Percentiles rank a stretch among this genome's conserved stretches.
These are phyloP conservation scores for Caenorhabditis angaria DNA, from an alignment of 2,888 invertebrate species.

Conservation along the genomic window DNA sequence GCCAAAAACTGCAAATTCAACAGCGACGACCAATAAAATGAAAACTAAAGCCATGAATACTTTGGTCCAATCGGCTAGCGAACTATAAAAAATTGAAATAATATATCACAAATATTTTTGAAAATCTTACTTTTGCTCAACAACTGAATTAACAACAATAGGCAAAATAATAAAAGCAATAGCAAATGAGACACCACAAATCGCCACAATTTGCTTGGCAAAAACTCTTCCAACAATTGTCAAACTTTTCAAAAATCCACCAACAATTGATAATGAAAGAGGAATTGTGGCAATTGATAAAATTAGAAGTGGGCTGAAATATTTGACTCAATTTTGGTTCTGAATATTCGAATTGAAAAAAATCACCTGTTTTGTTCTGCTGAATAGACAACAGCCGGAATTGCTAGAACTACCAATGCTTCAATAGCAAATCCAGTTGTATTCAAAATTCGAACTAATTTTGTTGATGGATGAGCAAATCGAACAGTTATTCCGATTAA, in stretches of 20 bases:
- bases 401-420: conserved; percentile 45
- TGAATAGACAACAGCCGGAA: conserved; percentile 31
- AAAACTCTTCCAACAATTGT: conserved; percentile 63
- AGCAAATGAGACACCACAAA: conserved; percentile 55
- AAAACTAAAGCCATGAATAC: conserved; percentile 49
- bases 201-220: conserved; percentile 59
- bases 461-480: conserved; percentile 35
- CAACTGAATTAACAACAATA: conserved; percentile 40
- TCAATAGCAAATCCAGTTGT: conserved; percentile 49
- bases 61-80: conserved; percentile 56
- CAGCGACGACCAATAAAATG: conserved; percentile 46
- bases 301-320: conserved; percentile 33
- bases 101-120: neutral
- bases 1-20: conserved; percentile 63
- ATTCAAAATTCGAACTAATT: conserved; percentile 59
- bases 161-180: conserved; percentile 57
- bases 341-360: neutral
- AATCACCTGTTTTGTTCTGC: conserved; percentile 29
- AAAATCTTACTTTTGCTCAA: conserved; percentile 56
- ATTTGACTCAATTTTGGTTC: neutral
- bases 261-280: conserved; percentile 51
- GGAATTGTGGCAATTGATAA: conserved; percentile 53
- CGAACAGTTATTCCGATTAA: conserved; percentile 26
- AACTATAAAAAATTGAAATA: conserved; percentile 42
- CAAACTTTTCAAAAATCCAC: conserved; percentile 59